phyloP scores from a whole-genome alignment of 2,888 invertebrate genomes.

The Pogonocherus hispidulus region DNA sequence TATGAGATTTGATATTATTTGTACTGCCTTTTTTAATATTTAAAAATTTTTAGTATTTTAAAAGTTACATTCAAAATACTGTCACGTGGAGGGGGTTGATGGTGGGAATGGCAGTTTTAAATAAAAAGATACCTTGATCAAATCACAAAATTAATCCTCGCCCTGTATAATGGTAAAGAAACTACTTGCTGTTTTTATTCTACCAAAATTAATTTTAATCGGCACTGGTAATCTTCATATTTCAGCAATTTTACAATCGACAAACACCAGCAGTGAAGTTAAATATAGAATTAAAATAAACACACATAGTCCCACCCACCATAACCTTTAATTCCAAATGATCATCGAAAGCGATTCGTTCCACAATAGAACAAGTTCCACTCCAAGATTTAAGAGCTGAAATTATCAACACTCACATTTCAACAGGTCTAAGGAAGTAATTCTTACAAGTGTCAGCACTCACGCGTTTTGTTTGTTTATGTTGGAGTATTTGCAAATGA shows the following conservation, averaged over 20 bases:
- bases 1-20: too few species aligned
- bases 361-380: conserved; percentile 7
- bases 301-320: conserved; percentile 35
- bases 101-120: too few species aligned
- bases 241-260: conserved; percentile 16
- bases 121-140: too few species aligned
- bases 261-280: conserved; percentile 37
- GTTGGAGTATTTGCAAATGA: conserved; percentile 25
- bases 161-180: too few species aligned
- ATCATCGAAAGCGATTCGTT: conserved; percentile 7
- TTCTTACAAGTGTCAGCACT: conserved; percentile 25
- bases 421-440: conserved; percentile 24
- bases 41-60: too few species aligned
- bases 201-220: too few species aligned
- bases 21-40: too few species aligned
- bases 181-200: too few species aligned
- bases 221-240: not conserved
- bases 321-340: conserved; percentile 27
- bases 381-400: conserved; percentile 24
- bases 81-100: too few species aligned
- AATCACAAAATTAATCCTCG: too few species aligned
- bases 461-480: conserved; percentile 18
- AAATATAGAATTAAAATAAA: conserved; percentile 44
- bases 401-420: conserved; percentile 29
- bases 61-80: too few species aligned